Base-by-base conservation (phyloP, 1,140 invertebrate species). In the Acromyrmex heyeri region DNA sequence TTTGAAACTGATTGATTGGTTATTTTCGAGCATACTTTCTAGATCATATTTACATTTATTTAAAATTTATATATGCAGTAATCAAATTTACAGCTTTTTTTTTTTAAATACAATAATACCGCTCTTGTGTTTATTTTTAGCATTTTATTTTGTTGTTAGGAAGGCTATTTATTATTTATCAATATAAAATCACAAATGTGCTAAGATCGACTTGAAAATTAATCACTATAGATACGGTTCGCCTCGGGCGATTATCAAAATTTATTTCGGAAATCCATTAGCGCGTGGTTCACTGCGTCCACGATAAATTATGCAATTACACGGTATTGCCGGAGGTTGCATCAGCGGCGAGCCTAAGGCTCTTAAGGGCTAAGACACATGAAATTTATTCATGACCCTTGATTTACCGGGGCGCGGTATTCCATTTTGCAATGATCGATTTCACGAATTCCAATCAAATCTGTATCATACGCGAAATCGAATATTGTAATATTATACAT, bases 241-340 rank as follows among this genome's bases (percentile, higher is more conserved):
- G 75, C 88, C 69, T 53, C 57, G 24, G 55, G 38, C 85, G 87
- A 89, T 89, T 76, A 79, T 64, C 69, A 50, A 75, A 89, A 89
- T 87, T 89, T 87, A 90, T 90, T 89, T 85, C 67, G 88, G 53
- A 86, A 90, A 90, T 87, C 89, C 79, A 90, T 87, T 89, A 89
- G 79, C 12, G 57, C 77, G 44, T 50, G 61, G 78, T 70, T 69
- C 61, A 53, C 67, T 75, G 77, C 59, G 83, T 86, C 83, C 83
- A 82, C 69, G 87, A 86, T 88, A 81, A 90, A 88, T 90, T 86
- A 90, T 86, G 87, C 87, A 82, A 90, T 90, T 90, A 88, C 72
- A 59, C 27, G n/a, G 53, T 50, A 55, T 48, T 59, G 83, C 76
- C 27, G 21, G 61, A 38, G 55, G 64, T 44, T 77, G 69, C 61